Percentiles rank a stretch among this genome's conserved stretches.
These are phyloP conservation scores for Macaria notata DNA, from an alignment of 2,888 invertebrate species.

Conservation along the genomic window DNA sequence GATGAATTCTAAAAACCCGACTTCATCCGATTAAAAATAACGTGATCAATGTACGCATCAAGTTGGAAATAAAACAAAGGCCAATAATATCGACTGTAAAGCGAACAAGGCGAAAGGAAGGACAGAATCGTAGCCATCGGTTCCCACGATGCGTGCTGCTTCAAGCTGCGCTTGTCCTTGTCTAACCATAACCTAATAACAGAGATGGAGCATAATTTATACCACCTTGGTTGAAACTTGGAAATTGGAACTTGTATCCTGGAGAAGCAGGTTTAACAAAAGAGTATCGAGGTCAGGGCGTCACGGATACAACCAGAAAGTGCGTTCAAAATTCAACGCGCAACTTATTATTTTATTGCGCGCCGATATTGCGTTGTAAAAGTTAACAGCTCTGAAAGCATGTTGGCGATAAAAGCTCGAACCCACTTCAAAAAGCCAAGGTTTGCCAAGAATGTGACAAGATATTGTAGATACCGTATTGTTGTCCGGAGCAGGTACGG, in stretches of 20 bases:
- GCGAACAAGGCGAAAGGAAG: conserved; percentile 56
- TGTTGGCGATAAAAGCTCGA: conserved; percentile 29
- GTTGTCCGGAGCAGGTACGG: conserved; percentile 56
- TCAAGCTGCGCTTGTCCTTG: conserved; percentile 43
- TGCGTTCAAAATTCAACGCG: conserved; percentile 16
- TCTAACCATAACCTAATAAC: conserved; percentile 35
- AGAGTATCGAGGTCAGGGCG: conserved; percentile 52
- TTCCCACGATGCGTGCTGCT: conserved; percentile 65
- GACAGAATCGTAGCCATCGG: conserved; percentile 62
- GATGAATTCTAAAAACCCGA: too few relatives aligned
- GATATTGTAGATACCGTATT: conserved; percentile 40
- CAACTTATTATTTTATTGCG: conserved; percentile 25
- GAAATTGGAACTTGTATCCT: conserved; percentile 50
- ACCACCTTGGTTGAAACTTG: conserved; percentile 25
- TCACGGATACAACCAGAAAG: conserved; percentile 18
- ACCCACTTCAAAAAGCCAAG: conserved; percentile 15
- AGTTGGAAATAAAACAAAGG: conserved; percentile 51
- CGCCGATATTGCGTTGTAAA: conserved; percentile 31
- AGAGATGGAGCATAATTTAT: conserved; percentile 25
- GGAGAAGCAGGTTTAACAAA: conserved; percentile 52
- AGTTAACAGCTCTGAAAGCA: conserved; percentile 28
- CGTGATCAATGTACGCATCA: conserved; percentile 38
- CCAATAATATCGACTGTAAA: conserved; percentile 54
- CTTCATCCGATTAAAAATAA: too few relatives aligned
- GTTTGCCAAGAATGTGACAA: conserved; percentile 32